Percentiles rank a stretch among this genome's conserved stretches.
These are phyloP conservation scores for Sepioteuthis lessoniana DNA, from an alignment of 2,888 invertebrate genomes.

Conservation along the genomic window DNA sequence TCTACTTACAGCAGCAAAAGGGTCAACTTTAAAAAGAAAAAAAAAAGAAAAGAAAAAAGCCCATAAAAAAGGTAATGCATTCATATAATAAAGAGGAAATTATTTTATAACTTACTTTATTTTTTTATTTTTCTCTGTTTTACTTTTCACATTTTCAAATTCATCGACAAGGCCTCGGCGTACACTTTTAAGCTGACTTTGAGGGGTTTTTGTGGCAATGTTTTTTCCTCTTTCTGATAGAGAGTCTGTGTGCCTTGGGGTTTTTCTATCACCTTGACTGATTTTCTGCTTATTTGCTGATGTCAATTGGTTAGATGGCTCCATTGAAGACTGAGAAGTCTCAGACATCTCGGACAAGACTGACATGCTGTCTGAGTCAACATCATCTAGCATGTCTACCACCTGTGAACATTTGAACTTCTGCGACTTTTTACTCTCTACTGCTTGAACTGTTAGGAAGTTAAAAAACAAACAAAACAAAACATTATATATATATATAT, in stretches of 20 bases:
- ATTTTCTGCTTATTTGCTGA: background rate
- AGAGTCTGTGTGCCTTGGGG: too few species aligned
- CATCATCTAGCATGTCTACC: slow-evolving; percentile 47
- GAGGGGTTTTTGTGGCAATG: background rate
- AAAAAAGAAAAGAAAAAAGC: too few species aligned
- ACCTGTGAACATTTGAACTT: slow-evolving; percentile 44
- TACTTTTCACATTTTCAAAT: background rate
- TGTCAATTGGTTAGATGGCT: background rate
- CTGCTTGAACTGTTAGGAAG: background rate
- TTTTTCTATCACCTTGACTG: background rate
- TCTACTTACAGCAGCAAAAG: too few species aligned
- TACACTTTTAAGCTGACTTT: background rate
- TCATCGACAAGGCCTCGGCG: slow-evolving; percentile 40
- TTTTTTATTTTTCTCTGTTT: background rate
- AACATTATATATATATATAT: background rate
- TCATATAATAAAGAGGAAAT: too few species aligned
- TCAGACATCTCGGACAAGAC: background rate
- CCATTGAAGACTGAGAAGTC: slow-evolving; percentile 24
- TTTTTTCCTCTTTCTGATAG: background rate
- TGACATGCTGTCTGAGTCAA: background rate
- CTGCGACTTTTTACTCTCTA: background rate
- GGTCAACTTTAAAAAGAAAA: too few species aligned
- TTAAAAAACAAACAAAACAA: background rate
- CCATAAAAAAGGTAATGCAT: too few species aligned
- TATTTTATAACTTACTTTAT: background rate